Conservation (phyloP, 37 sponge, comb jelly and placozoan genomes). For the Lycopodina hypogea region DNA sequence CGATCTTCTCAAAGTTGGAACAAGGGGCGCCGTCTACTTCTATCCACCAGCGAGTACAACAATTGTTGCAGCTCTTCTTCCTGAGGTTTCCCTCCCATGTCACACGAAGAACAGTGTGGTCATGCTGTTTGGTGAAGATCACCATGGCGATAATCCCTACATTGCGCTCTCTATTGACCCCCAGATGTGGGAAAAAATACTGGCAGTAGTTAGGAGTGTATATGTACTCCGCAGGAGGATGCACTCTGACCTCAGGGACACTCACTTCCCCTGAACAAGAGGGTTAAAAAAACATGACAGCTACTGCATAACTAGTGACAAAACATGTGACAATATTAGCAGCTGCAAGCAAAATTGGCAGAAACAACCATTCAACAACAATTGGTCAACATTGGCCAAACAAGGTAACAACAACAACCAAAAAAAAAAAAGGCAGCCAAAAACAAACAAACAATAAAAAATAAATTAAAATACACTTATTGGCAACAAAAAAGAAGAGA, state of each 20-base stretch:
- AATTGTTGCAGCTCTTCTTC: conserved; percentile 49
- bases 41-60: conserved; percentile 65
- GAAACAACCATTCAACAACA: too few relatives aligned
- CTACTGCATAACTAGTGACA: not conserved
- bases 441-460: too few relatives aligned
- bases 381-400: too few relatives aligned
- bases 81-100: conserved; percentile 72
- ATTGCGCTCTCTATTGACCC: conserved; percentile 49
- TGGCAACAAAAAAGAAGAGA: too few relatives aligned
- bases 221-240: conserved; percentile 17
- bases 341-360: too few relatives aligned
- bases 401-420: too few relatives aligned
- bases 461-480: too few relatives aligned
- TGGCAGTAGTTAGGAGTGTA: conserved; percentile 69
- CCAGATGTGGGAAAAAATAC: conserved; percentile 37
- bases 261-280: not conserved
- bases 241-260: conserved; percentile 5
- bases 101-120: conserved; percentile 44
- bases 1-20: conserved; percentile 36
- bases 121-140: conserved; percentile 35
- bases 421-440: too few relatives aligned
- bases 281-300: not conserved
- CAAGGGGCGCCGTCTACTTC: conserved; percentile 45
- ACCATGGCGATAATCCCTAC: conserved; percentile 31
- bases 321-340: not conserved